Base-by-base conservation (phyloP, 2,797 vertebrate genomes). In the Chiroxiphia lanceolata region DNA sequence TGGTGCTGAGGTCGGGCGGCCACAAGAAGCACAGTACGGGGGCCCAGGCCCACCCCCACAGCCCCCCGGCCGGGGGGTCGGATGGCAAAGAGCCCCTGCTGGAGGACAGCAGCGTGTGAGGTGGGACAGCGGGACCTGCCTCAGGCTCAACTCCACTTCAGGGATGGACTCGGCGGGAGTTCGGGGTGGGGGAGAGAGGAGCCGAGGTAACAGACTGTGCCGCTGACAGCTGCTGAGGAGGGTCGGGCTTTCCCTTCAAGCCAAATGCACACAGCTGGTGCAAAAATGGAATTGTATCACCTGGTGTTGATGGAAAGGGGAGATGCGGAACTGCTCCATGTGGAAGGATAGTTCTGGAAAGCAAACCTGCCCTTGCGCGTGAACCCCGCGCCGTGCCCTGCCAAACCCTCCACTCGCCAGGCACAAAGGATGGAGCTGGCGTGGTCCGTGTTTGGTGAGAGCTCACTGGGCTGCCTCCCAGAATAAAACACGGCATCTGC, bases 11-110 rank as follows among this genome's bases (percentile, higher is more conserved):
- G 79, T 97, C 98, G 0, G 98, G 99, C 42, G 97, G 98, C 97
- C 99, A 99, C 96, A 99, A 99, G 98, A 99, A 99, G 97, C 99
- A 99, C 98, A 98, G 98, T 83, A 98, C 98, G 1, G 98, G 98
- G 48, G 97, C 98, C 5, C 99, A 99, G 98, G 98, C 98, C 87
- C 99, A 99, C 94, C 96, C 98, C 36, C 98, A 99, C 97, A 98
- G 98, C 96, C 98, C 98, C 0, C 98, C 98, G 81, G 97, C 98
- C 3, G 98, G 98, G 26, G 98, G 98, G 14, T 98, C 98, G 0
- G 98, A 99, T 47, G 98, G 98, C 95, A 99, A 99, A 93, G 98
- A 99, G 97, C 99, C 98, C 11, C 98, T 99, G 67, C 97, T 99
- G 27, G 98, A 99, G 96, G 99, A 99, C 98, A 99, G 98, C 98